These are phyloP conservation scores for Anguilla pacifica DNA, from an alignment of 2,797 vertebrate species.

Conservation along the genomic window DNA sequence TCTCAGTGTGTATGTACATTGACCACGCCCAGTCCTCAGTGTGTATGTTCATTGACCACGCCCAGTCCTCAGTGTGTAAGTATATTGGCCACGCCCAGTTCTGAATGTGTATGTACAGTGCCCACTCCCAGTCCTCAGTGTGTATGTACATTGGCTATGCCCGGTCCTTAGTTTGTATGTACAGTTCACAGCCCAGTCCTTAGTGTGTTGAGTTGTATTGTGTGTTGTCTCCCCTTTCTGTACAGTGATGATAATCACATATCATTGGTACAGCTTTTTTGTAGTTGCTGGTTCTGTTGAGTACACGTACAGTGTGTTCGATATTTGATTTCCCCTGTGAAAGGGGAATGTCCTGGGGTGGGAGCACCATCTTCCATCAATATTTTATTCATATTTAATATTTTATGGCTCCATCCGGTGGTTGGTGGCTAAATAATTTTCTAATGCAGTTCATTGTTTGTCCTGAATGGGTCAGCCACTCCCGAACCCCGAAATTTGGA, in stretches of 20 bases:
- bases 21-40: too few species aligned
- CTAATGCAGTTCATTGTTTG: background rate
- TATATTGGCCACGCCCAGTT: background rate
- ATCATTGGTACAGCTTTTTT: background rate
- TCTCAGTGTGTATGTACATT: too few species aligned
- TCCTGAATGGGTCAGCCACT: background rate
- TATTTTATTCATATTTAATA: background rate
- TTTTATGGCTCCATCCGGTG: background rate
- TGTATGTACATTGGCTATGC: too few species aligned
- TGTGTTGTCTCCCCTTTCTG: too few species aligned
- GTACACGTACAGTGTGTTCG: background rate
- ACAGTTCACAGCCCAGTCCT: too few species aligned
- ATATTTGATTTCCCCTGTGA: background rate
- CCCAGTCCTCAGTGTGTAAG: too few species aligned
- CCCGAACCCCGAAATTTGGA: background rate
- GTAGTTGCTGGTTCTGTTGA: background rate
- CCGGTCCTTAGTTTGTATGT: background rate
- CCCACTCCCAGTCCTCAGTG: too few species aligned
- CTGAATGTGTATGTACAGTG: background rate
- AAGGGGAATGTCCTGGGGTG: background rate
- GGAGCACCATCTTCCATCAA: background rate
- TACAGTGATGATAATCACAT: too few species aligned
- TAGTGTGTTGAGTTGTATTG: too few species aligned
- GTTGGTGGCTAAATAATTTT: background rate
- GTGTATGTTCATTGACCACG: too few species aligned